Evolutionary conservation across 1,140 invertebrate genomes (phyloP).

Genomic region (Berghia stephanieae): DNA sequence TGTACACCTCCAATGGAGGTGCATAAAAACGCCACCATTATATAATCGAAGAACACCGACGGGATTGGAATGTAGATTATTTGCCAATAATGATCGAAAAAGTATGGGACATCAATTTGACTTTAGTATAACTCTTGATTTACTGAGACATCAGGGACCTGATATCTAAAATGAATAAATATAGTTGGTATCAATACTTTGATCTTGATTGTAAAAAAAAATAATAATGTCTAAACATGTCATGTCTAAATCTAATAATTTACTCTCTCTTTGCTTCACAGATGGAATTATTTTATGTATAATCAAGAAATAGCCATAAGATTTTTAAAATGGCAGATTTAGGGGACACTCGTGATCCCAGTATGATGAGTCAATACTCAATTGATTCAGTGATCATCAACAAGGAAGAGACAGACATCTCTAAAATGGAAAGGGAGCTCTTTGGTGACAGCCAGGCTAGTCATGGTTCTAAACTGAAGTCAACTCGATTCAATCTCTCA

Average conservation of each 20-base stretch:
- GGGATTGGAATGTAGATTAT: too few relatives aligned
- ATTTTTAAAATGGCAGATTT: slow-evolving; percentile 45
- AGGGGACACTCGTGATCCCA: slow-evolving; percentile 40
- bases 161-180: background rate
- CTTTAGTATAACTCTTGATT: too few relatives aligned
- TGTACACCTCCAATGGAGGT: too few relatives aligned
- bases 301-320: too few relatives aligned
- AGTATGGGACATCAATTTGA: too few relatives aligned
- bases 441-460: slow-evolving; percentile 30
- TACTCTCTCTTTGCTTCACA: background rate
- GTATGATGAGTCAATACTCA: slow-evolving; percentile 45
- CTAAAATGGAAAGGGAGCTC: slow-evolving; percentile 36
- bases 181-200: background rate
- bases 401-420: slow-evolving; percentile 43
- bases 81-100: too few relatives aligned
- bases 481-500: slow-evolving; percentile 39
- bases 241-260: slow-evolving; percentile 16
- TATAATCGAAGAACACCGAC: too few relatives aligned
- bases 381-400: slow-evolving; percentile 51
- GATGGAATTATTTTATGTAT: too few relatives aligned
- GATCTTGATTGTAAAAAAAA: background rate
- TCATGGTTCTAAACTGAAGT: slow-evolving; percentile 34
- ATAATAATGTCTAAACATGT: background rate
- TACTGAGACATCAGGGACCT: too few relatives aligned
- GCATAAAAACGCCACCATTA: too few relatives aligned